Evolutionary conservation across 2,113 vertebrate genomes (phyloP).

Genomic region (Hippotragus niger): DNA sequence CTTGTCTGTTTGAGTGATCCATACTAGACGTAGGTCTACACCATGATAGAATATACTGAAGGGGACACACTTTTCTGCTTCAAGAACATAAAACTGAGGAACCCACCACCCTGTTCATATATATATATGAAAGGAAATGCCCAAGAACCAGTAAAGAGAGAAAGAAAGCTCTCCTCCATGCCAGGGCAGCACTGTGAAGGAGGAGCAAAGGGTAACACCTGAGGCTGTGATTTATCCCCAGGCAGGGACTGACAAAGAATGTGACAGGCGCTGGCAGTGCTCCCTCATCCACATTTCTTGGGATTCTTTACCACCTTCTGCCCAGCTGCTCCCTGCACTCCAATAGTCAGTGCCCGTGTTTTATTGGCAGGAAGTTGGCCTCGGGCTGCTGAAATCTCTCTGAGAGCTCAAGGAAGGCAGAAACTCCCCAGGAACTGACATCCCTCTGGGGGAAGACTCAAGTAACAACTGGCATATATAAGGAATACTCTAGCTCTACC

Average conservation of each 20-base stretch:
- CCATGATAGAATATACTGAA: background rate
- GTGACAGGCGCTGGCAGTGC: too few species aligned
- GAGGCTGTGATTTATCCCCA: background rate
- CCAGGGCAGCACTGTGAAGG: rapidly evolving
- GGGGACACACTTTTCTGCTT: background rate
- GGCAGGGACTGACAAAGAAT: background rate
- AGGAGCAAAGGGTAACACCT: background rate
- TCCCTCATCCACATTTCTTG: background rate
- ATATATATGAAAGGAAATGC: background rate
- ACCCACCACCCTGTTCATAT: background rate
- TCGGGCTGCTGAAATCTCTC: background rate
- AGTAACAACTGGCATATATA: background rate
- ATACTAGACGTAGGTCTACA: background rate
- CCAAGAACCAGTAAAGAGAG: background rate
- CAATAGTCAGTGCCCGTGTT: background rate
- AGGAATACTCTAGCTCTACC: background rate
- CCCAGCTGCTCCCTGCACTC: background rate
- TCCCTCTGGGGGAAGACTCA: background rate
- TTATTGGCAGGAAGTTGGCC: background rate
- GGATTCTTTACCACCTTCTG: background rate
- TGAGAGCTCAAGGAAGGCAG: background rate
- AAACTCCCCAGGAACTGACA: background rate
- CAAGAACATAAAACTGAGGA: background rate
- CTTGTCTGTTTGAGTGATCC: background rate
- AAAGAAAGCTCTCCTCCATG: background rate